phyloP scores from a whole-genome alignment of 2,797 vertebrate genomes.

The Melanotaenia maccullochi region DNA sequence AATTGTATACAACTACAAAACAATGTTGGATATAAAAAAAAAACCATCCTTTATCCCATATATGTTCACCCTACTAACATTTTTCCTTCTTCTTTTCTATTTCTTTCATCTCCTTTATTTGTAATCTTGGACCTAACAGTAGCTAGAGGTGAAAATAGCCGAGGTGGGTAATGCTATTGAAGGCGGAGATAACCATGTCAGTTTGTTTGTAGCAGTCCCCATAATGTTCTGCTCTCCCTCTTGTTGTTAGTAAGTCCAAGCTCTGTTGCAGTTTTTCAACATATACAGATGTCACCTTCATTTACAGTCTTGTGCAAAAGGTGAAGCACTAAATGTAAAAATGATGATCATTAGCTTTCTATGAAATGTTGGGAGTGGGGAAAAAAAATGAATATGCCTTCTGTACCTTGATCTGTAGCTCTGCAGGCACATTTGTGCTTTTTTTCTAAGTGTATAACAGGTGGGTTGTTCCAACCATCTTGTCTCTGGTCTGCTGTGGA shows the following conservation, averaged over 20 bases:
- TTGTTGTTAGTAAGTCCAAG: constrained; percentile 68
- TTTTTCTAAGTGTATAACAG: background rate
- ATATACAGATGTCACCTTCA: constrained; percentile 53
- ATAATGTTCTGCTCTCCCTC: constrained; percentile 63
- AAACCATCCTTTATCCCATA: constrained; percentile 21
- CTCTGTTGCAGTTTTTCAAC: constrained; percentile 50
- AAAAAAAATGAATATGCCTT: background rate
- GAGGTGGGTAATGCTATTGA: constrained; percentile 81
- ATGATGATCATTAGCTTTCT: background rate
- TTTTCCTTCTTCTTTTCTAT: constrained; percentile 60
- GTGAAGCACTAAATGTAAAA: background rate
- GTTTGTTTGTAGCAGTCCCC: constrained; percentile 67
- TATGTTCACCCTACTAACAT: constrained; percentile 57
- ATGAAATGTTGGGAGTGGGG: background rate
- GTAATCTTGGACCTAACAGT: constrained; percentile 80
- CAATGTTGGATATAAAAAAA: background rate
- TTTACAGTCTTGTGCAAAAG: constrained; percentile 42
- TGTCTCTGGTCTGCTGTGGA: background rate
- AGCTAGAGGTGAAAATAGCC: constrained; percentile 86
- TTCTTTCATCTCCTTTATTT: constrained; percentile 63
- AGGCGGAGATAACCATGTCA: constrained; percentile 64
- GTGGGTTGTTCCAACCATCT: constrained; percentile 5
- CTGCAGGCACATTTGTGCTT: background rate
- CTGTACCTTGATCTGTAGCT: background rate
- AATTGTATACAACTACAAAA: constrained; percentile 13